Evolutionary conservation across 2,888 invertebrate genomes (phyloP).

Genomic region (Nomada ferruginata): DNA sequence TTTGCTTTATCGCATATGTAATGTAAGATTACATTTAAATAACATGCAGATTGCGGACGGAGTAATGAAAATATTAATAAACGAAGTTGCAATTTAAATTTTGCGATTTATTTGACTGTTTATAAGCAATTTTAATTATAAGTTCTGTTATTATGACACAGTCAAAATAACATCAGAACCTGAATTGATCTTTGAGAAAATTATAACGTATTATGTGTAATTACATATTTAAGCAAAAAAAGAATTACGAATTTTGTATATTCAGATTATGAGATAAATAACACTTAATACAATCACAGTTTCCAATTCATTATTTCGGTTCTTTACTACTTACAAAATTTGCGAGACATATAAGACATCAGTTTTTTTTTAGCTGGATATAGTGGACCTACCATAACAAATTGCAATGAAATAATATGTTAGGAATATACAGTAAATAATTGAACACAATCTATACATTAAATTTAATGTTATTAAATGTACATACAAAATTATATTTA

Average conservation of each 20-base stretch:
- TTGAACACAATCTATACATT: slow-evolving; percentile 35
- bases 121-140: slow-evolving; percentile 7
- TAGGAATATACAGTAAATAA: slow-evolving; percentile 41
- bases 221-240: slow-evolving; percentile 6
- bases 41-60: neutral
- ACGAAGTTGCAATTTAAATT: slow-evolving; percentile 23
- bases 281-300: neutral
- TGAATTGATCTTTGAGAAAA: slow-evolving; percentile 5
- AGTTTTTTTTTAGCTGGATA: slow-evolving; percentile 65
- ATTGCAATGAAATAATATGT: slow-evolving; percentile 39
- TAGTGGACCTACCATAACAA: slow-evolving; percentile 64
- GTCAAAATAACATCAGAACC: neutral
- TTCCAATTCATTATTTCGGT: slow-evolving; percentile 28
- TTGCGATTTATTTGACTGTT: neutral
- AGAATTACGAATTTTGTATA: neutral
- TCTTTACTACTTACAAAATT: slow-evolving; percentile 25
- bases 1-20: slow-evolving; percentile 20
- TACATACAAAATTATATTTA: slow-evolving; percentile 45
- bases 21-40: slow-evolving; percentile 16
- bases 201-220: slow-evolving; percentile 4
- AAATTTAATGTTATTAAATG: slow-evolving; percentile 49
- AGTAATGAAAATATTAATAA: slow-evolving; percentile 24
- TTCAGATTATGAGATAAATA: slow-evolving; percentile 17
- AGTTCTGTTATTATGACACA: neutral
- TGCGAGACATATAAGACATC: slow-evolving; percentile 41